phyloP scores from a whole-genome alignment of 2,888 invertebrate genomes.

The Petrolisthes cinctipes region DNA sequence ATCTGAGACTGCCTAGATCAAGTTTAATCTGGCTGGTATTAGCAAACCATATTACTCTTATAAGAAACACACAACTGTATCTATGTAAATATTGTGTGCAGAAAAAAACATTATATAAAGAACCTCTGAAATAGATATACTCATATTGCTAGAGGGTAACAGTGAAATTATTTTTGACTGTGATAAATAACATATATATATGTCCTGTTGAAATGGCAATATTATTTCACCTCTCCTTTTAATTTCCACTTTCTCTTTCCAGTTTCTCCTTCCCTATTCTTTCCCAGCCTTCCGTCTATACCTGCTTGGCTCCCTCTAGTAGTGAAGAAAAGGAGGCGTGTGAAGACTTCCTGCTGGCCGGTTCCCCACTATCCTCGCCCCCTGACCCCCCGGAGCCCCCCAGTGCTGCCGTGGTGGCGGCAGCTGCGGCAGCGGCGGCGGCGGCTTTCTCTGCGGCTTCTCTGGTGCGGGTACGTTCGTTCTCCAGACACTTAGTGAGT shows the following conservation, averaged over 20 bases:
- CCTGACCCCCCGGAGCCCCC: slow-evolving; percentile 62
- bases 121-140: too few relatives aligned
- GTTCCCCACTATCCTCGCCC: slow-evolving; percentile 58
- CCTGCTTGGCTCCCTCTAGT: slow-evolving; percentile 73
- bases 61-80: too few relatives aligned
- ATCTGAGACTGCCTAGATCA: too few relatives aligned
- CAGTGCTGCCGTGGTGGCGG: slow-evolving; percentile 66
- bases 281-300: slow-evolving; percentile 68
- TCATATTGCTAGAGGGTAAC: too few relatives aligned
- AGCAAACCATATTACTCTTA: too few relatives aligned
- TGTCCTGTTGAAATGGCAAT: too few relatives aligned
- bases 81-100: too few relatives aligned
- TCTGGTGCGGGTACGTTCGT: slow-evolving; percentile 76
- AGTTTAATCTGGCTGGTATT: too few relatives aligned
- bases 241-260: not conserved
- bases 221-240: too few relatives aligned
- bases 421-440: slow-evolving; percentile 37
- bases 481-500: slow-evolving; percentile 85
- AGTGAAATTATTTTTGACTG: too few relatives aligned
- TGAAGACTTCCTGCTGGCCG: slow-evolving; percentile 71
- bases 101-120: too few relatives aligned
- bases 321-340: slow-evolving; percentile 82
- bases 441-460: slow-evolving; percentile 66
- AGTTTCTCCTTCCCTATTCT: not conserved
- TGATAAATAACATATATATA: too few relatives aligned